Percentiles rank a stretch among this genome's conserved stretches.
phyloP scores from a whole-genome alignment of 2,797 vertebrate genomes.

The Gymnopithys bicolor region DNA sequence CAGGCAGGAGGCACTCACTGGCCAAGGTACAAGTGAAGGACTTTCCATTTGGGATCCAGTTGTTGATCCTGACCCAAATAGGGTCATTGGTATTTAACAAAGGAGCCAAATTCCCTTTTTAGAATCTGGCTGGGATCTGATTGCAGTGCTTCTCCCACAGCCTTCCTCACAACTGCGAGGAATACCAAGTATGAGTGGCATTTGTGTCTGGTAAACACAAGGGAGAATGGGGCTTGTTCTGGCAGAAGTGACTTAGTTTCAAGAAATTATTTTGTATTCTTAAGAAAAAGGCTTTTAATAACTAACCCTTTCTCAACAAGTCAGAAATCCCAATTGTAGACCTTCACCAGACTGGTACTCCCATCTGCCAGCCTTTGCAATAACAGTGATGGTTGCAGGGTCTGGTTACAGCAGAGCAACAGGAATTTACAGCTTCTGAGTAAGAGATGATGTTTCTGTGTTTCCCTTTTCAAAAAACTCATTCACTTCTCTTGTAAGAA shows the following conservation, averaged over 20 bases:
- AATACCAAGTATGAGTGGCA: constrained; percentile 68
- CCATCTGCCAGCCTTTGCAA: not conserved
- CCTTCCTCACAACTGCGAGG: constrained; percentile 52
- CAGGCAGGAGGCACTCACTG: not conserved
- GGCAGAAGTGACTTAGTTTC: not conserved
- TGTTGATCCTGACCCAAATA: constrained; percentile 63
- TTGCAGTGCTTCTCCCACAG: constrained; percentile 57
- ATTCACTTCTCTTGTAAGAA: not conserved
- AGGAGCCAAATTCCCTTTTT: constrained; percentile 59
- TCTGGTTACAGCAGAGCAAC: not conserved
- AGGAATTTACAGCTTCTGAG: not conserved
- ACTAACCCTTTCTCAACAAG: not conserved
- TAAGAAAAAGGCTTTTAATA: not conserved
- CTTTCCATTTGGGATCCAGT: constrained; percentile 29
- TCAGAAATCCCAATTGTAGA: not conserved
- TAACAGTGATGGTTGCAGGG: not conserved
- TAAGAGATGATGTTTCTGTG: not conserved
- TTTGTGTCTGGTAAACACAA: constrained; percentile 58
- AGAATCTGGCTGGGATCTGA: constrained; percentile 43
- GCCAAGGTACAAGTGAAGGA: not conserved
- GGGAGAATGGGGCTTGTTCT: constrained; percentile 57
- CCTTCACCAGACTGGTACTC: not conserved
- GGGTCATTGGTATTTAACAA: constrained; percentile 56
- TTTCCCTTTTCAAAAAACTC: not conserved
- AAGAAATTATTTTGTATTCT: constrained; percentile 11